phyloP scores from a whole-genome alignment of 2,113 vertebrate genomes.

The Bettongia penicillata region DNA sequence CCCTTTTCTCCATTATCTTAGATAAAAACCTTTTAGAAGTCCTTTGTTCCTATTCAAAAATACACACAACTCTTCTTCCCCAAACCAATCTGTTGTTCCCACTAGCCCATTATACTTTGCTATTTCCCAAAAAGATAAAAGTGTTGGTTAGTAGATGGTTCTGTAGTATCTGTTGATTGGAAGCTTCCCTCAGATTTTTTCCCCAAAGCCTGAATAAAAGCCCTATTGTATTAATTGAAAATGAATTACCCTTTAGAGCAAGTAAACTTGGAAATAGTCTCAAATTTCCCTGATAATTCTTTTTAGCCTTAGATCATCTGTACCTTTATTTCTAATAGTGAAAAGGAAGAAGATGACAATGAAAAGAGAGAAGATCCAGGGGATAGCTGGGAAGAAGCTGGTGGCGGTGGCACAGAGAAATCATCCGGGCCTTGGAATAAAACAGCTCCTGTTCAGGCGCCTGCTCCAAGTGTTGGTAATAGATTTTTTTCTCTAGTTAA shows the following conservation, averaged over 20 bases:
- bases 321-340: constrained; percentile 83
- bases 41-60: neutral
- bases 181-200: neutral
- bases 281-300: constrained; percentile 20
- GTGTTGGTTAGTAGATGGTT: neutral
- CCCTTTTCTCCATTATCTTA: neutral
- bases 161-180: neutral
- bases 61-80: neutral
- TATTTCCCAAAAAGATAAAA: neutral
- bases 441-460: constrained; percentile 85
- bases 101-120: neutral
- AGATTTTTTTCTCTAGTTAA: fast-evolving
- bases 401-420: constrained; percentile 88
- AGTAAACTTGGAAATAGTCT: neutral
- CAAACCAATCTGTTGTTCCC: neutral
- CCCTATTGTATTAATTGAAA: neutral
- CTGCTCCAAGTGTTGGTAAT: constrained; percentile 88
- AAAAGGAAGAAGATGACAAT: constrained; percentile 96
- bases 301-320: constrained; percentile 7
- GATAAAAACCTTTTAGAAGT: neutral
- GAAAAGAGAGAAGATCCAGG: constrained; percentile 94
- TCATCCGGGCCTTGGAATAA: constrained; percentile 97
- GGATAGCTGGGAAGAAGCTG: constrained; percentile 92
- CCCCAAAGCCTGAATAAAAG: neutral
- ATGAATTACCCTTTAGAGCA: neutral